phyloP scores from a whole-genome alignment of 2,797 vertebrate species.

The Acipenser oxyrinchus region DNA sequence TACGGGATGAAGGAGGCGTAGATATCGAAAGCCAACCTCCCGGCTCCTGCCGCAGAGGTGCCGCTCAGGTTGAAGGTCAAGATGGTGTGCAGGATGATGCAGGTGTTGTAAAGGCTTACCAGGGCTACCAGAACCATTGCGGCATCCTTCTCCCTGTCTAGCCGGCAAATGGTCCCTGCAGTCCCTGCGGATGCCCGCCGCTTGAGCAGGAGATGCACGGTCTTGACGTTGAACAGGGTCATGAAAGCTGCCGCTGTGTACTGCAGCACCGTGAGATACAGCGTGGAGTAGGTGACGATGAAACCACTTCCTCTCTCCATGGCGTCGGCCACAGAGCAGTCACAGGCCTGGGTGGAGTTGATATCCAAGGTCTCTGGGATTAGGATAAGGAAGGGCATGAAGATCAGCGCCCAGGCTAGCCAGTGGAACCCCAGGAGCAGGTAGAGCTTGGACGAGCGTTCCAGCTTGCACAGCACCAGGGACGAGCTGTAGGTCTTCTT shows the following conservation, averaged over 20 bases:
- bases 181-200: background rate
- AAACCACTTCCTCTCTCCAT: background rate
- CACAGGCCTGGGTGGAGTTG: background rate
- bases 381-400: background rate
- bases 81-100: background rate
- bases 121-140: background rate
- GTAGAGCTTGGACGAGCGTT: background rate
- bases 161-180: background rate
- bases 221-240: background rate
- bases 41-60: background rate
- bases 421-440: background rate
- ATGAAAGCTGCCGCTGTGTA: background rate
- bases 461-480: background rate
- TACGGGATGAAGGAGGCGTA: background rate
- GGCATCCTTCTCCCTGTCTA: background rate
- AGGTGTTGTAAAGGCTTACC: background rate
- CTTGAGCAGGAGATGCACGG: background rate
- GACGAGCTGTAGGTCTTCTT: background rate
- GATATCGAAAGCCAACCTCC: background rate
- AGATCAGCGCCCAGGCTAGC: conserved; percentile 2
- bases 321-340: background rate
- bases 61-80: background rate
- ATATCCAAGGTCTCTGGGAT: background rate
- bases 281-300: background rate
- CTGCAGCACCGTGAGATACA: background rate